Evolutionary conservation across 1,140 invertebrate genomes (phyloP), one percentile per base, ranked within the genome.

Genomic region (Camponotus pennsylvanicus): DNA sequence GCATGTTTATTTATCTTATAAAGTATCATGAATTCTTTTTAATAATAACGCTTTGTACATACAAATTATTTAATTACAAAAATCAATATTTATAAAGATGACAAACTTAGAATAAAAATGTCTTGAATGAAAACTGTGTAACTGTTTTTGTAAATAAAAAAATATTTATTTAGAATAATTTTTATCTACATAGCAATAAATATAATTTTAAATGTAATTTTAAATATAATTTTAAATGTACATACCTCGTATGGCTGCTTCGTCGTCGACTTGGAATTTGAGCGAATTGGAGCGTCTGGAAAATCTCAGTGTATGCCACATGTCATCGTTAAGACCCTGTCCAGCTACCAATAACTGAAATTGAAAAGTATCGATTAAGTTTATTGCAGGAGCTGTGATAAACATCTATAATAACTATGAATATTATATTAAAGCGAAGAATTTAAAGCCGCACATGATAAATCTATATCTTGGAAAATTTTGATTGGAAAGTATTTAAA

Each of bases 281-380:
- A 99, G 95, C 92, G 97, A 97, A 9, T 97, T 97, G 1, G 98
- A 98, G 90, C 98, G 96, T 77, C 99, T 96, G 2, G 97, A 98
- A 91, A 99, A 98, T 61, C 97, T 96, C 37, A 99, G 96, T 3
- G 98, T 98, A 94, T 99, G 99, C 99, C 99, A 99, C 93, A 97
- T 97, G 93, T 99, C 98, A 93, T 99, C 98, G 92, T 99, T 98
- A 42, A 98, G 94, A 73, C 97, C 97, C 91, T 97, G 96, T 32
- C 98, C 98, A 59, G 97, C 97, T 78, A 97, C 96, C n/a, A 99
- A 94, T 57, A 97, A 97, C 98, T 99, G 95, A 63, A 89, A 92
- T 87, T 3, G 37, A 15, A 57, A 27, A 49, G 64, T 57, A 55
- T 49, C 1, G 32, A 55, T 73, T 85, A 66, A 64, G 18, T 27